Base-by-base conservation (phyloP, 2,113 vertebrate species). In the Coturnix japonica region DNA sequence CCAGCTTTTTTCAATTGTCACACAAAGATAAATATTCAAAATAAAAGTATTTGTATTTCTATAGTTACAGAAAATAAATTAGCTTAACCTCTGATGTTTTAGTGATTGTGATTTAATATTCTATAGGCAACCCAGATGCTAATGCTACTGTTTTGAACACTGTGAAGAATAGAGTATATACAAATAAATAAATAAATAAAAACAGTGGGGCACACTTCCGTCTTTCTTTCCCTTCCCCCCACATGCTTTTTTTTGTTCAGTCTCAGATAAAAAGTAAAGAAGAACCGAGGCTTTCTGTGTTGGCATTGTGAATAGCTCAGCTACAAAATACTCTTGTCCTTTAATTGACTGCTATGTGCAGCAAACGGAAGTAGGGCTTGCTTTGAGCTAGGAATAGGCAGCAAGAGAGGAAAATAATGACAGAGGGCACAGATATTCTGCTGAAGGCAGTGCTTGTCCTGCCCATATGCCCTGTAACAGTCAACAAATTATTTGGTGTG, bases 391-490 rank as follows among this genome's bases (percentile, higher is more conserved):
- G 71, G 54, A 84, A 47, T 0, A 1, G 81, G 75, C 66, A 90
- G 73, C 0, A 1, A 88, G 89, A 91, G 76, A 81, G 92, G 81
- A 90, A 93, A 94, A 92, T 92, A 89, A 89, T 86, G 86, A 89
- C 83, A 90, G 91, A 92, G 87, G 89, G 78, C 93, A 91, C 91
- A 93, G 84, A 92, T 81, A 92, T 31, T 64, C 87, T 61, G 81
- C 84, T 95, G 87, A 96, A 92, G 89, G 93, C 90, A 95, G 63
- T 0, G 2, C 82, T 95, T 84, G 71, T 88, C 69, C 88, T 90
- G 81, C 81, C 78, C 87, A 57, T 92, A 84, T 94, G 89, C 71
- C 84, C 87, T 91, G 74, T 95, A 92, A 90, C 70, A 91, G 89
- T 56, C 83, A 92, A 92, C 91, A 94, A 92, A 92, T 89, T 89